Base-by-base conservation (phyloP, 1,140 invertebrate species). In the Ditylenchus dipsaci region DNA sequence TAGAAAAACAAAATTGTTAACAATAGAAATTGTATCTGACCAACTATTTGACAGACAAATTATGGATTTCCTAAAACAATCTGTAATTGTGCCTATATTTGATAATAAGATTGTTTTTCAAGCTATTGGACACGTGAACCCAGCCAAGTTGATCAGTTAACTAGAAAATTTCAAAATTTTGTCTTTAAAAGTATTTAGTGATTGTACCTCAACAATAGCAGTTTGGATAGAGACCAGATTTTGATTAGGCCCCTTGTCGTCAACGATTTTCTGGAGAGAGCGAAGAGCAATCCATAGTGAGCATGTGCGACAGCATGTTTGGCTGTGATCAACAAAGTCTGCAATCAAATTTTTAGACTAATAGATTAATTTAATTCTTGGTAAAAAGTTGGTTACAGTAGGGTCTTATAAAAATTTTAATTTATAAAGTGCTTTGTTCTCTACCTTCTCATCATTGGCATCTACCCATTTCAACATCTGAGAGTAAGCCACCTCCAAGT, bases 261-360 rank as follows among this genome's bases (percentile, higher is more conserved):
- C 92, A 53, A 88, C 86, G 69, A 90, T 86, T 80, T 90, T 90
- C 26, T 86, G 79, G 11, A 93, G 82, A 62, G 90, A 86, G 83
- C 91, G 91, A 53, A 91, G 80, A 60, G 90, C 88, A 63, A 90
- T 88, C 91, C 92, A 84, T 90, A 90, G 62, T 92, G 90, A 72
- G 87, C 85, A 75, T 90, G 85, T 7, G 89, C 87, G 75, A 89
- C 87, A 17, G 90, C 88, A 82, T 95, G 90, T 88, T 90, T 91
- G 33, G 92, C 84, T 5, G 88, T 87, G 78, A 93, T 90, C 73
- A 88, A 87, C 30, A 90, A 85, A 5, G 89, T 87, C 88, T 90
- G 77, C 26, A 79, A 38, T 71, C n/a, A 3, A 53, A 63, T 11
- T 11, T 38, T 38, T 38, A 5, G 11, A 11, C 11, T 38, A 38